phyloP scores from a whole-genome alignment of 2,797 vertebrate genomes.

The Tragopan temminckii region DNA sequence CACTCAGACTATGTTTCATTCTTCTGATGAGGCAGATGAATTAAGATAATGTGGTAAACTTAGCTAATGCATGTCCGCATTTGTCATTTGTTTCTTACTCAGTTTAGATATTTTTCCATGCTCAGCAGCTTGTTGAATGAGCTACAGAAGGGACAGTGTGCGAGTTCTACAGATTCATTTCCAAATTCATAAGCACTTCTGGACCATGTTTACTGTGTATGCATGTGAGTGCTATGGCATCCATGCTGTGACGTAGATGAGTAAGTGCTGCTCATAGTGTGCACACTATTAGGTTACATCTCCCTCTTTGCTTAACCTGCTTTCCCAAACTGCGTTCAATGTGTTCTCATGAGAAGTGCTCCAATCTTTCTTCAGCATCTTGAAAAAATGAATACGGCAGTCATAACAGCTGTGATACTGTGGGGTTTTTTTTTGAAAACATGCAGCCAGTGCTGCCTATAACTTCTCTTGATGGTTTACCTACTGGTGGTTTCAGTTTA shows the following conservation, averaged over 20 bases:
- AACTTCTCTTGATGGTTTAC: not conserved
- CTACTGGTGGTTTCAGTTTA: not conserved
- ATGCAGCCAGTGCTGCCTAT: not conserved
- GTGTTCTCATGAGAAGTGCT: not conserved
- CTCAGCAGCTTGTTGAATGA: not conserved
- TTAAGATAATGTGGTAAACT: not conserved
- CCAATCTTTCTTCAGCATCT: not conserved
- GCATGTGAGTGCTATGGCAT: rapidly evolving
- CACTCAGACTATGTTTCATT: not conserved
- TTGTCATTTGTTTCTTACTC: not conserved
- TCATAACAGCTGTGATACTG: not conserved
- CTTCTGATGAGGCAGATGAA: not conserved
- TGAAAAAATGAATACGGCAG: not conserved
- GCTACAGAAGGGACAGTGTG: not conserved
- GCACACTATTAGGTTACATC: not conserved
- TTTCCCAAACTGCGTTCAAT: not conserved
- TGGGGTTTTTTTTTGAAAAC: not conserved
- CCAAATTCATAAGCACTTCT: not conserved
- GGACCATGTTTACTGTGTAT: not conserved
- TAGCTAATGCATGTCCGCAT: not conserved
- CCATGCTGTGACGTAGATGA: not conserved
- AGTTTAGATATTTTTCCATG: not conserved
- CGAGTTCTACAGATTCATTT: not conserved
- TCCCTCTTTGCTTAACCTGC: not conserved
- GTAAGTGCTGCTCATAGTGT: not conserved